Evolutionary conservation across 1,140 invertebrate species (phyloP).

Genomic region (Rhyacophila brunnea): DNA sequence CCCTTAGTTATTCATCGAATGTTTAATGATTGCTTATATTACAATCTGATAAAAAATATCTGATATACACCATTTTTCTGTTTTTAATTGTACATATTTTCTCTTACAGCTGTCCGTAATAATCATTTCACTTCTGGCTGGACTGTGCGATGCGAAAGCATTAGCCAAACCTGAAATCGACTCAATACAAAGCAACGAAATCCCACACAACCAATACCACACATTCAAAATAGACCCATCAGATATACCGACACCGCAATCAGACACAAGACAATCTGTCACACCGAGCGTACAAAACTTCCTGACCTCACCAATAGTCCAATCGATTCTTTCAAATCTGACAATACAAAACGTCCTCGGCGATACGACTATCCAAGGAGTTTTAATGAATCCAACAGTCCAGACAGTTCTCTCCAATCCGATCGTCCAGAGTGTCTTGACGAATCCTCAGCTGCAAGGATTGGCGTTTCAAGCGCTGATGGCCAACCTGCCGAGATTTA

Average conservation of each 20-base stretch:
- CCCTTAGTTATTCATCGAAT: too few relatives aligned
- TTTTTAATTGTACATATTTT: too few relatives aligned
- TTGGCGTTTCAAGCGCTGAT: constrained; percentile 7
- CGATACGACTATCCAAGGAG: constrained; percentile 22
- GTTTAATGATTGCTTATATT: too few relatives aligned
- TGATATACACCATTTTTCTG: too few relatives aligned
- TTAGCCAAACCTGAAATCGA: background rate
- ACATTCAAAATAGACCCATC: too few relatives aligned
- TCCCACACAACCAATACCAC: background rate
- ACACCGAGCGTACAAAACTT: background rate
- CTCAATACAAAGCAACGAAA: background rate
- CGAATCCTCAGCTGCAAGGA: constrained; percentile 21
- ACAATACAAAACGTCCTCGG: constrained; percentile 24
- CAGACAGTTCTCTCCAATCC: constrained; percentile 24
- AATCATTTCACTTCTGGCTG: background rate
- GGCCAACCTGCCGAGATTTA: background rate
- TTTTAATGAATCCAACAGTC: constrained; percentile 21
- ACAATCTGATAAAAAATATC: too few relatives aligned
- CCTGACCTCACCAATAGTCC: constrained; percentile 20
- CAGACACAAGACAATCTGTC: background rate
- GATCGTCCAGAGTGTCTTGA: constrained; percentile 23
- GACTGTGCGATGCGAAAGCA: background rate
- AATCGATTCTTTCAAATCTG: constrained; percentile 29
- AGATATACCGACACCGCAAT: too few relatives aligned
- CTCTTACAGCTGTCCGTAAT: background rate